Evolutionary conservation across 1,140 invertebrate species (phyloP).

Genomic region (Ptiloglossa arizonensis): DNA sequence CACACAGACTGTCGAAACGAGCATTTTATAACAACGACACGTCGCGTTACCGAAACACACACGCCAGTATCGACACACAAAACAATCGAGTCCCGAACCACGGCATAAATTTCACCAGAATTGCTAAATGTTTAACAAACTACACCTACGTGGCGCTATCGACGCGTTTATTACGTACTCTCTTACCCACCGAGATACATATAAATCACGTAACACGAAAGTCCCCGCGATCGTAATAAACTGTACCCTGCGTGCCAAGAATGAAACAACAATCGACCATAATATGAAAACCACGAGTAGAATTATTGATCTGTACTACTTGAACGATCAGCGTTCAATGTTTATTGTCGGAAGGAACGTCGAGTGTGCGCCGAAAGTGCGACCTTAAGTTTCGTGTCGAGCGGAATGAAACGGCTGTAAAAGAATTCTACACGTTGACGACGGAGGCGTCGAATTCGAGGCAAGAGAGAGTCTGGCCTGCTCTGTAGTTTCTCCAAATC

Average conservation of each 20-base stretch:
- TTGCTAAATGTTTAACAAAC: conserved; percentile 3
- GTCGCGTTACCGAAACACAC: no score
- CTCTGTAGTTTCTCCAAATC: conserved; percentile 51
- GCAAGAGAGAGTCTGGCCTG: conserved; percentile 77
- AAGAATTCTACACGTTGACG: conserved; percentile 66
- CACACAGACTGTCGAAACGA: no score
- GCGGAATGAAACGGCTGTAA: conserved; percentile 54
- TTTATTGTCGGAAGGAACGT: conserved; percentile 11
- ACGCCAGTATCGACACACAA: neutral
- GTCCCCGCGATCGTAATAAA: conserved; percentile 3
- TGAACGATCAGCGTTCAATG: conserved; percentile 25
- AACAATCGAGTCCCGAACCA: neutral
- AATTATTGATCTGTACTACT: conserved; percentile 34
- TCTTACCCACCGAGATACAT: neutral
- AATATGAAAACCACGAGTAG: conserved; percentile 14
- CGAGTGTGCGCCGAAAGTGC: neutral
- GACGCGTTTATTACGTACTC: conserved; percentile 5
- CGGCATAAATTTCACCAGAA: neutral
- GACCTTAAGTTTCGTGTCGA: neutral
- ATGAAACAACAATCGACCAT: conserved; percentile 27
- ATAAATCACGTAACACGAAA: conserved; percentile 30
- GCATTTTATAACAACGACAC: no score
- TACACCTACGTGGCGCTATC: conserved; percentile 7
- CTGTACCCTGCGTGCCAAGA: conserved; percentile 12
- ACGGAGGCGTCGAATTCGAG: conserved; percentile 65